These are phyloP conservation scores for Spinibarbus caldwelli DNA, from an alignment of 2,797 vertebrate species.

Conservation along the genomic window DNA sequence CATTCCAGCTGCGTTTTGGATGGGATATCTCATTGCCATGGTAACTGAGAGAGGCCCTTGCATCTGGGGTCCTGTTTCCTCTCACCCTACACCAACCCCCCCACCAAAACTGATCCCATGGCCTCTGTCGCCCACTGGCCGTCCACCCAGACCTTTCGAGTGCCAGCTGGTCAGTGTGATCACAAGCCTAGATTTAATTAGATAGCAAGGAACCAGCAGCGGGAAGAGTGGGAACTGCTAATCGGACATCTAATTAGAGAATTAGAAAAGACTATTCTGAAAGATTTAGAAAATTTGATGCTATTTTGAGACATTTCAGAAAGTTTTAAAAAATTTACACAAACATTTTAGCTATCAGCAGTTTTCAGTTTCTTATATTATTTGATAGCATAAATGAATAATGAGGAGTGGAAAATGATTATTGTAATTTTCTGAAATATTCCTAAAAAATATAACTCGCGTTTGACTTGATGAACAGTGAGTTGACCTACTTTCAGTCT, in stretches of 20 bases:
- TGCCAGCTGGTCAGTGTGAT: conserved; percentile 79
- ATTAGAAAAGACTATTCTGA: neutral
- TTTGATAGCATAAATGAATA: neutral
- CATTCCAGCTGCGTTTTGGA: conserved; percentile 69
- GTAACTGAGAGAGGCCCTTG: conserved; percentile 54
- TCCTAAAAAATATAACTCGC: neutral
- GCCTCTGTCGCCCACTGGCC: conserved; percentile 59
- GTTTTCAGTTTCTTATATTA: neutral
- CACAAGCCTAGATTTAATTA: conserved; percentile 64
- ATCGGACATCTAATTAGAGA: conserved; percentile 21
- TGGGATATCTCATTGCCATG: conserved; percentile 57
- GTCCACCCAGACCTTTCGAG: conserved; percentile 62
- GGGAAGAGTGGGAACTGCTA: conserved; percentile 4
- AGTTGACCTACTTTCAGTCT: conserved; percentile 8
- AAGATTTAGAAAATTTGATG: neutral
- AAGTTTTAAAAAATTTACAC: neutral
- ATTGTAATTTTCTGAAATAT: neutral
- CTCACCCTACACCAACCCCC: conserved; percentile 22
- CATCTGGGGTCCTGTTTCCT: conserved; percentile 69
- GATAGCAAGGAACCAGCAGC: conserved; percentile 47
- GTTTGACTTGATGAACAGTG: conserved; percentile 5
- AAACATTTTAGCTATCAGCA: neutral
- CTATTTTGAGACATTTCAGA: neutral
- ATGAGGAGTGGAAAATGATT: neutral
- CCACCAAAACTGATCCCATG: conserved; percentile 61